Evolutionary conservation across 2,113 vertebrate species (phyloP), one percentile per base, ranked within the genome.

Genomic region (Anseranas semipalmata): DNA sequence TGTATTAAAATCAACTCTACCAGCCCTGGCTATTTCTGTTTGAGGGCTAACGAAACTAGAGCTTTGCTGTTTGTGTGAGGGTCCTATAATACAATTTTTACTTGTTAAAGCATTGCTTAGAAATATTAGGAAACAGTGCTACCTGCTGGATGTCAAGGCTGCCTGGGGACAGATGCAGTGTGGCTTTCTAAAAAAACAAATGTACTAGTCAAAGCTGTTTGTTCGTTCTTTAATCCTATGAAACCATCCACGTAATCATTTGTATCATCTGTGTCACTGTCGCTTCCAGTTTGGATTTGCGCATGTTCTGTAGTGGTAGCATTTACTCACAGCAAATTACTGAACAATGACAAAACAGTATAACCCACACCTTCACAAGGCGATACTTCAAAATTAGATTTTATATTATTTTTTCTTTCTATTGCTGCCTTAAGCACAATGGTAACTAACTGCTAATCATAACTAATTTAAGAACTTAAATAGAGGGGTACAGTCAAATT

Each of bases 21-120:
- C 10, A 59, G 43, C 32, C 25, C 37, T 11, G 15, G 15, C 1
- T 2, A 6, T 27, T 65, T 59, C 35, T 41, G 9, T 68, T 28
- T 65, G 35, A 56, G 48, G 14, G 12, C 28, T 33, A 45, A 14
- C 2, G 60, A 55, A 65, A 87, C 39, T 2, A 28, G 30, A 14
- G 45, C 5, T 67, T 60, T 46, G 74, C 20, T 82, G 27, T 59
- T 85, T 50, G 12, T 16, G 25, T 52, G 52, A 75, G 32, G 9
- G 30, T 52, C 33, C 22, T 67, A 0, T 14, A 35, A 25, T 7
- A 43, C 19, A 24, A 0, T 3, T 2, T 2, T 35, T 52, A 32
- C 5, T 50, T 80, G 68, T 15, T 80, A 58, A 56, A 79, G 37
- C 2, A 2, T 25, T 72, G 72, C 41, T 90, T 35, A 37, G 79